Percentiles rank a stretch among this genome's conserved stretches.
Evolutionary conservation across 1,140 invertebrate species (phyloP).

Genomic region (Drosophila trapezifrons): DNA sequence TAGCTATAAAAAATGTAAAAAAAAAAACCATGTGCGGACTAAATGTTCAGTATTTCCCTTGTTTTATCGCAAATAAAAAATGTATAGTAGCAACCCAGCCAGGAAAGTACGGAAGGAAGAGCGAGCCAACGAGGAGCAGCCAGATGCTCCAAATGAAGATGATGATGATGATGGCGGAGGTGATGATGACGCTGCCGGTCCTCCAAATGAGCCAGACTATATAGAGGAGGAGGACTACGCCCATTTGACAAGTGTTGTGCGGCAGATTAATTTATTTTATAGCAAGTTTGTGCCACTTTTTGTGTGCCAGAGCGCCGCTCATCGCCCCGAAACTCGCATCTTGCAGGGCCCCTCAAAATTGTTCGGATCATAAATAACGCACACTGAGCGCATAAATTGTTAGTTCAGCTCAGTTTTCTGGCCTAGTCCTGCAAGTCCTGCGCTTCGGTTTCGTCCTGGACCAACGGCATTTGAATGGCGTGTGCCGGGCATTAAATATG

Average conservation of each 20-base stretch:
- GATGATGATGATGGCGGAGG: constrained; percentile 38
- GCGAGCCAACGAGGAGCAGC: constrained; percentile 17
- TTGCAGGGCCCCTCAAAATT: constrained; percentile 31
- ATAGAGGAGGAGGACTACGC: constrained; percentile 12
- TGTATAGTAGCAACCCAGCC: constrained; percentile 1
- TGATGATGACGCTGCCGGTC: constrained; percentile 15
- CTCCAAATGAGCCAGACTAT: constrained; percentile 54
- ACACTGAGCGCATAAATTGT: constrained; percentile 63
- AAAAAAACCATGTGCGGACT: background rate
- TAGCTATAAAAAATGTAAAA: background rate
- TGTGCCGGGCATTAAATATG: constrained; percentile 53
- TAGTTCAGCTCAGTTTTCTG: constrained; percentile 10
- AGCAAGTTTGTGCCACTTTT: constrained; percentile 67
- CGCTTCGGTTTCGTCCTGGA: constrained; percentile 10
- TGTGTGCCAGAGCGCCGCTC: constrained; percentile 22
- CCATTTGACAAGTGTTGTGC: constrained; percentile 61
- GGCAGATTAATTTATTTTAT: constrained; percentile 78
- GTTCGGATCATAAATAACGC: constrained; percentile 62
- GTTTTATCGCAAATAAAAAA: background rate
- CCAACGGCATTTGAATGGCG: constrained; percentile 34
- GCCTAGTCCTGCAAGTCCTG: constrained; percentile 14
- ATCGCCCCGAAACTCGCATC: constrained; percentile 3
- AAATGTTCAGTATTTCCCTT: background rate
- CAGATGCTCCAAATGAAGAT: constrained; percentile 49
- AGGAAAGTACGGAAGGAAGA: constrained; percentile 1